Evolutionary conservation across 2,888 invertebrate species (phyloP), one percentile per base, ranked within the genome.

Genomic region (Tenodera sinensis): DNA sequence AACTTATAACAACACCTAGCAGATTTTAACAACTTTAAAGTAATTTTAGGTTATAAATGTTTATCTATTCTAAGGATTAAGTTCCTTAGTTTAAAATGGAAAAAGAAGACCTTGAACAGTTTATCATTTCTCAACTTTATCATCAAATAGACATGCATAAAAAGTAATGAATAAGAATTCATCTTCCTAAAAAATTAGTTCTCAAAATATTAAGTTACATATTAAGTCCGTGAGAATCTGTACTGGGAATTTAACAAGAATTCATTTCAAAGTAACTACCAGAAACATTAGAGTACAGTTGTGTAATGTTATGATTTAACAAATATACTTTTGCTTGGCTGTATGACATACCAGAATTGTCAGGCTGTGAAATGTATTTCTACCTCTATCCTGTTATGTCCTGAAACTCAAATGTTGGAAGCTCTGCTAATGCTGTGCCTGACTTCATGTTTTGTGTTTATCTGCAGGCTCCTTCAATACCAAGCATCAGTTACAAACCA

Each of bases 401-500:
- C 54, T 71, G 54, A 71, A 71, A 71, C 20, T 71, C 54, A 71
- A 42, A n/a, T 42, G 34, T 34, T 28, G 34, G 30, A 27, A 34
- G 8, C 42, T 27, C 34, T 34, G 85, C 4, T 28, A 54, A 27
- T 28, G n/a, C 71, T 27, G 82, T 47, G 27, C 6, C 71, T 87
- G 4, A 87, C 54, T 71, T 87, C 25, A 86, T 88, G 54, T n/a
- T 89, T 54, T 90, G 54, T 71, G 54, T 87, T 88, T 91, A 90
- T n/a, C 93, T 83, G 93, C 94, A 92, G 95, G 95, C 93, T 93
- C 96, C 93, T 9, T 95, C 93, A 90, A 95, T 96, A 92, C 95
- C 95, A 90, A 94, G 93, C 89, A 96, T 97, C 91, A 95, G 95
- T 91, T 97, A 97, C 94, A 97, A 96, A 92, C 97, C 97, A 20